These are phyloP conservation scores for Fregata magnificens DNA, from an alignment of 2,113 vertebrate genomes.

Conservation along the genomic window DNA sequence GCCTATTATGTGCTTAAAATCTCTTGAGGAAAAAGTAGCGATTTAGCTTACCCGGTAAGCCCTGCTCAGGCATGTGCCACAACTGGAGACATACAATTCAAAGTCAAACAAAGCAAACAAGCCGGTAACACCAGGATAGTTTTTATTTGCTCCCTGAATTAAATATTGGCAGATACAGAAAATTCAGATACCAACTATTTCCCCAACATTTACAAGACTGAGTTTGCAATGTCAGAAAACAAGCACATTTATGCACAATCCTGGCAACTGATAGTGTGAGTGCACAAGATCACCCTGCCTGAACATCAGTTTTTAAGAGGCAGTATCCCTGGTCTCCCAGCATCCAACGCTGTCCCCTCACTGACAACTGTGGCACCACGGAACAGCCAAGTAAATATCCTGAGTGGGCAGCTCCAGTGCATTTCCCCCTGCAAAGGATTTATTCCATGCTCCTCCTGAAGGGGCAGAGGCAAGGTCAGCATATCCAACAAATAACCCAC, in stretches of 20 bases:
- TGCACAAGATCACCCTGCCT: conserved; percentile 7
- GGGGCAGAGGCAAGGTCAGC: conserved; percentile 55
- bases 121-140: conserved; percentile 30
- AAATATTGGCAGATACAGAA: conserved; percentile 60
- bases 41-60: background rate
- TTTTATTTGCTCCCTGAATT: conserved; percentile 70
- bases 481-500: background rate
- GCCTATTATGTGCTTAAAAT: background rate
- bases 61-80: background rate
- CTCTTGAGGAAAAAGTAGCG: background rate
- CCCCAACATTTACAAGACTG: conserved; percentile 54
- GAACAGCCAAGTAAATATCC: background rate
- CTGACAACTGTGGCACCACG: background rate
- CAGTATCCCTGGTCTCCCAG: background rate
- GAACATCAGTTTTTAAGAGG: background rate
- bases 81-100: background rate
- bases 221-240: conserved; percentile 42
- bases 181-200: conserved; percentile 36
- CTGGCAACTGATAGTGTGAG: conserved; percentile 5
- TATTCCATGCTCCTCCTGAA: conserved; percentile 27
- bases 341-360: background rate
- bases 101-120: background rate
- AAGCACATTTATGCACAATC: conserved; percentile 4
- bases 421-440: background rate
- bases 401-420: conserved; percentile 36